Evolutionary conservation across 2,888 invertebrate genomes (phyloP).

Genomic region (Drosophila testacea): DNA sequence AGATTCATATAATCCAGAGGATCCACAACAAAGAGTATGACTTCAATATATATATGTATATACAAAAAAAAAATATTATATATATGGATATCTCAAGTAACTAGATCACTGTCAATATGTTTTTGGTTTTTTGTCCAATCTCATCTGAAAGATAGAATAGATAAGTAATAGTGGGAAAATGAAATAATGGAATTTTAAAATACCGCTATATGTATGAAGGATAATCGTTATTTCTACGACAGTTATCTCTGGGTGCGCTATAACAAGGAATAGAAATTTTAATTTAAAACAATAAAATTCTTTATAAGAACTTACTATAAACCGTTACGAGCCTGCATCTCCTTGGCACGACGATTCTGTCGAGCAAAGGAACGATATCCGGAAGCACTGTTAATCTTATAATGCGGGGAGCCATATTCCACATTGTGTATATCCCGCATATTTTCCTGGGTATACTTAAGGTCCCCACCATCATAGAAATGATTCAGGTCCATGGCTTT

Average conservation of each 20-base stretch:
- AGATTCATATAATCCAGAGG: background rate
- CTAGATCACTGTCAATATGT: constrained; percentile 4
- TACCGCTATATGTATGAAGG: constrained; percentile 1
- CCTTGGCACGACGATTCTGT: constrained; percentile 1
- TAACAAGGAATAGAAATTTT: too few relatives aligned
- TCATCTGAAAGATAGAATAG: constrained; percentile 1
- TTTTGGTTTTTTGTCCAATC: background rate
- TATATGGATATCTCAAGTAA: background rate
- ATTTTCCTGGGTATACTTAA: constrained; percentile 6
- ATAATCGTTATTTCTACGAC: background rate
- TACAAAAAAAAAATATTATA: background rate
- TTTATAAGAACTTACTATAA: constrained; percentile 3
- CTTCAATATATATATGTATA: background rate
- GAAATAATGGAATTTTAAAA: background rate
- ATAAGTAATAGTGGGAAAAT: background rate
- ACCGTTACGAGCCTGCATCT: constrained; percentile 10
- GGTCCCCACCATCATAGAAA: constrained; percentile 15
- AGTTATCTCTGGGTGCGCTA: constrained; percentile 1
- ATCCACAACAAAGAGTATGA: constrained; percentile 1
- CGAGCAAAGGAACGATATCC: constrained; percentile 4
- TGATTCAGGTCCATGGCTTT: constrained; percentile 15
- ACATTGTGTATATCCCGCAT: background rate
- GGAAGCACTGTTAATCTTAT: background rate
- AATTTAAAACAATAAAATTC: background rate
- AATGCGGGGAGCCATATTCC: constrained; percentile 6